Evolutionary conservation across 1,140 invertebrate genomes (phyloP).

Genomic region (Acromyrmex heyeri): DNA sequence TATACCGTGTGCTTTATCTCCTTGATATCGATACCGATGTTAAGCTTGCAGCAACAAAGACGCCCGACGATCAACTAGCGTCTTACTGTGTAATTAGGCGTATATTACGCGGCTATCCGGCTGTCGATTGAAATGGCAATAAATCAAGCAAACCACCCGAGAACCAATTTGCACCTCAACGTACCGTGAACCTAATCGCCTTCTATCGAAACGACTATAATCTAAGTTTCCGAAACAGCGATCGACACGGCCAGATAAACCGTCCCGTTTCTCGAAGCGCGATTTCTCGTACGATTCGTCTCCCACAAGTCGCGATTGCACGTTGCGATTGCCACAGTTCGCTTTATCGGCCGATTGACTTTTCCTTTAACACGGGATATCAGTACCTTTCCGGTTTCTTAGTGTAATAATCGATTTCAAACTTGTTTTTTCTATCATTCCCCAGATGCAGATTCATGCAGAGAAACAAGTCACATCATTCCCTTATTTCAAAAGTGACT

Average conservation of each 20-base stretch:
- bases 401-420: constrained; percentile 10
- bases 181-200: constrained; percentile 68
- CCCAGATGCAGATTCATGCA: neutral
- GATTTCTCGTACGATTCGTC: constrained; percentile 61
- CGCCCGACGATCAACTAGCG: constrained; percentile 36
- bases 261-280: constrained; percentile 17
- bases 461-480: neutral
- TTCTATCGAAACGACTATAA: constrained; percentile 68
- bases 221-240: constrained; percentile 73
- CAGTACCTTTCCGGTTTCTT: constrained; percentile 32
- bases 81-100: constrained; percentile 60
- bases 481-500: too few relatives aligned
- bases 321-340: constrained; percentile 35
- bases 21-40: constrained; percentile 36
- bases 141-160: constrained; percentile 52
- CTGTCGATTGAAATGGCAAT: constrained; percentile 58
- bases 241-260: constrained; percentile 70
- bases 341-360: constrained; percentile 52
- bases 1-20: constrained; percentile 36
- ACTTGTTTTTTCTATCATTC: neutral
- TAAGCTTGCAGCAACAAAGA: constrained; percentile 28
- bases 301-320: constrained; percentile 37
- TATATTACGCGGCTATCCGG: constrained; percentile 56
- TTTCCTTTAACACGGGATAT: constrained; percentile 24
- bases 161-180: constrained; percentile 68